These are phyloP conservation scores for Margaritifera margaritifera DNA, from an alignment of 2,888 invertebrate species.

Conservation along the genomic window DNA sequence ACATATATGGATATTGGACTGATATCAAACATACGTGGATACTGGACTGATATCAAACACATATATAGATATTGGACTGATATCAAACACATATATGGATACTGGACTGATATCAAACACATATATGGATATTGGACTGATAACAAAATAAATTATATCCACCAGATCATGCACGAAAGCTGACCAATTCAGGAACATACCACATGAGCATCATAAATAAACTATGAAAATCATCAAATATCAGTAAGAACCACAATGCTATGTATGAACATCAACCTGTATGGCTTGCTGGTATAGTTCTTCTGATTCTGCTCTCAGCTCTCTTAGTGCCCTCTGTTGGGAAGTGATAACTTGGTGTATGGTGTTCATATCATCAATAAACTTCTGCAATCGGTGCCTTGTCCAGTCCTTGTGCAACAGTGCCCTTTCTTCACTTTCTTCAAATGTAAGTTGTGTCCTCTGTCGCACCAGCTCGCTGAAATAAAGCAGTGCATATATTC, in stretches of 20 bases:
- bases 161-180: no score
- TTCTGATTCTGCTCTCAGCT: slow-evolving; percentile 86
- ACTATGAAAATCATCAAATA: slow-evolving; percentile 1
- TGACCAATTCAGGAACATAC: not conserved
- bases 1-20: no score
- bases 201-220: not conserved
- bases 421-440: slow-evolving; percentile 80
- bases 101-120: not conserved
- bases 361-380: slow-evolving; percentile 79
- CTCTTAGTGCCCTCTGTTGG: slow-evolving; percentile 83
- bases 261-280: slow-evolving; percentile 76
- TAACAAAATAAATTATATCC: no score
- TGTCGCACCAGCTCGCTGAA: slow-evolving; percentile 34
- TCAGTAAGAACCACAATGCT: slow-evolving; percentile 3
- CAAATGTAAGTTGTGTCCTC: slow-evolving; percentile 70
- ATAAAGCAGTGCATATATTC: no score
- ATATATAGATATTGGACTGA: no score
- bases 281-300: slow-evolving; percentile 91
- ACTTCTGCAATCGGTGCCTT: slow-evolving; percentile 80
- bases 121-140: not conserved
- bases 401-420: slow-evolving; percentile 85
- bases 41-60: no score
- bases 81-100: no score
- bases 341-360: slow-evolving; percentile 81
- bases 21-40: no score